Base-by-base conservation (phyloP, 2,113 vertebrate species). In the Pedionomus torquatus region DNA sequence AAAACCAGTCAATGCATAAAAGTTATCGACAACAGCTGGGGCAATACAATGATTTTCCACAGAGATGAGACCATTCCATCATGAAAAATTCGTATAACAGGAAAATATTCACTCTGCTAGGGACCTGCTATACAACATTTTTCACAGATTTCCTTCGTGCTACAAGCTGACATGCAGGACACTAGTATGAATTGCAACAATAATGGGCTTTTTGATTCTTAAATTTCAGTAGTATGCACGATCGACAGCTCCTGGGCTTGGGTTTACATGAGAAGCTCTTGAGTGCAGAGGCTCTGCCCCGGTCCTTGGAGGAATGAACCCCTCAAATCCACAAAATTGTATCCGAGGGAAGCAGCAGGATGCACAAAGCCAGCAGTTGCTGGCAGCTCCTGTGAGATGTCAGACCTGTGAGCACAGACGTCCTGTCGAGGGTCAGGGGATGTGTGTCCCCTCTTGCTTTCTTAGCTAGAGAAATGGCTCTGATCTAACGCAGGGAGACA, bases 1-100 rank as follows among this genome's bases (percentile, higher is more conserved):
- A 95, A 95, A 93, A 87, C 66, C 74, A 94, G 96, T 69, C 96
- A 89, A 94, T 95, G 81, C 70, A 96, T 95, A 93, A 92, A 94
- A 83, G 82, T 80, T 94, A 94, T 72, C 93, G 95, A 94, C 95
- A 97, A 88, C 92, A 94, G 95, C 92, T 88, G 81, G 82, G 82
- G 82, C 49, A 83, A 91, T 85, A 87, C 74, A 87, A 63, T 79
- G 87, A 96, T 87, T 92, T 95, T 91, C 81, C 74, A 85, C 89
- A 66, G 70, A 89, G 41, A 77, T 72, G 89, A 91, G 66, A 54
- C 83, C 54, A 83, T 85, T 97, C 87, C 63, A 95, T 92, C 89
- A 87, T 55, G 81, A 66, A 83, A 95, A 93, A 51, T 91, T 93
- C 48, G 58, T 72, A 30, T 43, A 94, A 76, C 57, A 83, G 92